Evolutionary conservation across 2,888 invertebrate species (phyloP).

Genomic region (Camptogramma bilineatum): DNA sequence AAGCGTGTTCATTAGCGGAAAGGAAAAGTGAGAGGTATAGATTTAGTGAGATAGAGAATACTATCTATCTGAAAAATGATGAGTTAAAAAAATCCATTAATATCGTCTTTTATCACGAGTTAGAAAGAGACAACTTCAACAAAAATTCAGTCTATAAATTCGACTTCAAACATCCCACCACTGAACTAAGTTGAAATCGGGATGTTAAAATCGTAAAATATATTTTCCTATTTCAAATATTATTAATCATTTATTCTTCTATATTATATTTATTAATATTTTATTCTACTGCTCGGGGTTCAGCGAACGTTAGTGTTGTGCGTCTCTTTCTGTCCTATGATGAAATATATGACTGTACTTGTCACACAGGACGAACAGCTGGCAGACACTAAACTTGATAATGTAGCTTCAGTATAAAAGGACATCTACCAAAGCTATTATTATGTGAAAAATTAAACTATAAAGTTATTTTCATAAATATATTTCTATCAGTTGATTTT

Average conservation of each 20-base stretch:
- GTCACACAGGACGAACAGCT: too few relatives aligned
- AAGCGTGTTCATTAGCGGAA: conserved; percentile 23
- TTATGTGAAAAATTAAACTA: not conserved
- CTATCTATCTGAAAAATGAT: conserved; percentile 46
- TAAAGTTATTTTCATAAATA: not conserved
- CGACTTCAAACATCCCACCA: not conserved
- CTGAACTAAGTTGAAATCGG: not conserved
- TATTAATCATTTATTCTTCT: too few relatives aligned
- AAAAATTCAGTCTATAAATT: not conserved
- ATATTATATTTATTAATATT: too few relatives aligned
- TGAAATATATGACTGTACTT: too few relatives aligned
- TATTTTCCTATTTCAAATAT: too few relatives aligned
- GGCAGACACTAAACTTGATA: too few relatives aligned
- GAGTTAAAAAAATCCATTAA: not conserved
- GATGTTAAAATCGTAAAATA: not conserved
- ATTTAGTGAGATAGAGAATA: conserved; percentile 52
- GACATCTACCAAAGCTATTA: not conserved
- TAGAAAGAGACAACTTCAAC: not conserved
- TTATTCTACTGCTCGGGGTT: too few relatives aligned
- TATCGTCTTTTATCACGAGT: not conserved
- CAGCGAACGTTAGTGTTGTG: too few relatives aligned
- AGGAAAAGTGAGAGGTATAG: conserved; percentile 45
- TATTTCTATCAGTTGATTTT: not conserved
- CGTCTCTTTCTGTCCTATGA: too few relatives aligned
- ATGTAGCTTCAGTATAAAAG: too few relatives aligned